A percentile compares a stretch with the other conserved stretches of the same genome.
Evolutionary conservation across 2,113 vertebrate genomes (phyloP).

Genomic region (Strix uralensis): DNA sequence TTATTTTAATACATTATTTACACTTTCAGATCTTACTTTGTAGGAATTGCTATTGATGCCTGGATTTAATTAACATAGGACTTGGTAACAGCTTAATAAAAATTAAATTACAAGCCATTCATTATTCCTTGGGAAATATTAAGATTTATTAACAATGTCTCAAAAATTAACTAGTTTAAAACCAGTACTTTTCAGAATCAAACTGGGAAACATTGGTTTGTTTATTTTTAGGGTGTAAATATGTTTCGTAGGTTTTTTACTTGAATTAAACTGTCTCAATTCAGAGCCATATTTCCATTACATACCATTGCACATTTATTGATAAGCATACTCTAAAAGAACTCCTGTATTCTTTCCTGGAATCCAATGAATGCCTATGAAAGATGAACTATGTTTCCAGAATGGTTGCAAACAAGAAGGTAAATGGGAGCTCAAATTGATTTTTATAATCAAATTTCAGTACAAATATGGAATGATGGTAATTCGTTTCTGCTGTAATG

Average conservation of each 20-base stretch:
- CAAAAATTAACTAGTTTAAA: conserved; percentile 61
- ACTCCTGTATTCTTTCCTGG: background rate
- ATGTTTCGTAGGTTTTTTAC: background rate
- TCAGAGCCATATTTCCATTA: background rate
- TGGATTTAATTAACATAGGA: conserved; percentile 60
- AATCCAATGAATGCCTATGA: background rate
- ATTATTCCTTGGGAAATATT: conserved; percentile 62
- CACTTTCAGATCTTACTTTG: conserved; percentile 43
- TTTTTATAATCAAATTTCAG: background rate
- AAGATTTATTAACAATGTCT: conserved; percentile 52
- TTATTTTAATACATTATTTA: conserved; percentile 64
- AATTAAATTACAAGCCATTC: conserved; percentile 56
- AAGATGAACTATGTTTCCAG: background rate
- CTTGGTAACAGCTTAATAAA: conserved; percentile 59
- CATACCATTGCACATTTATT: background rate
- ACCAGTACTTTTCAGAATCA: conserved; percentile 44
- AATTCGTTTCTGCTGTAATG: background rate
- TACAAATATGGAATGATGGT: background rate
- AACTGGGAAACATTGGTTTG: background rate
- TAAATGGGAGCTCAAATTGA: background rate
- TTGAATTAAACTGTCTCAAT: background rate
- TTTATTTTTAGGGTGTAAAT: conserved; percentile 46
- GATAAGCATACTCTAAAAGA: background rate
- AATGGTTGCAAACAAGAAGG: background rate
- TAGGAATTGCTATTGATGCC: conserved; percentile 49